A percentile compares a stretch with the other conserved stretches of the same genome.
Evolutionary conservation across 2,113 vertebrate genomes (phyloP).

Genomic region (Leucoraja erinaceus): DNA sequence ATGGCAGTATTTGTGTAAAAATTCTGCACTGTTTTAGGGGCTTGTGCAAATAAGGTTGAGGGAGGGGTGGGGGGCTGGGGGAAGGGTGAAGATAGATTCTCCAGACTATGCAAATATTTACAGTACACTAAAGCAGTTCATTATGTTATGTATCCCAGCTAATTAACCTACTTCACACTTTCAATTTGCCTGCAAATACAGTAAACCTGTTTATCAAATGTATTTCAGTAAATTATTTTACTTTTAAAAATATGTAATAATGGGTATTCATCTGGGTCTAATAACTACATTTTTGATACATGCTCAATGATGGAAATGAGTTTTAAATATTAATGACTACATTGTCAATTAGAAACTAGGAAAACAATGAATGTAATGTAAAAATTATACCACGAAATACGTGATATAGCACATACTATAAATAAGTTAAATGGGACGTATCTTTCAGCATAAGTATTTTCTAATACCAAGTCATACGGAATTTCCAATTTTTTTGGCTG

Average conservation of each 20-base stretch:
- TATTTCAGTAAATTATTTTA: conserved; percentile 20
- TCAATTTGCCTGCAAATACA: neutral
- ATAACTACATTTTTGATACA: conserved; percentile 5
- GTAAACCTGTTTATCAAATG: conserved; percentile 11
- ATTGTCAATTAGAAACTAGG: neutral
- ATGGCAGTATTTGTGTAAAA: neutral
- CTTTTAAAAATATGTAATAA: neutral
- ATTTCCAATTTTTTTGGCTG: neutral
- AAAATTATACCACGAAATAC: neutral
- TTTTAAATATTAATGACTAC: conserved; percentile 3
- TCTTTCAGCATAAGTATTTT: conserved; percentile 19
- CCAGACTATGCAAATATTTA: conserved; percentile 31
- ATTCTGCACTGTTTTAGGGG: neutral
- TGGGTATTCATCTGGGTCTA: neutral
- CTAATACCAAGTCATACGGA: neutral
- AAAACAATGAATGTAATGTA: neutral
- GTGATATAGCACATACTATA: neutral
- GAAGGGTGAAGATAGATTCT: neutral
- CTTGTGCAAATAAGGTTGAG: neutral
- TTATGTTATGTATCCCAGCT: conserved; percentile 21
- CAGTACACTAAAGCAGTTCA: conserved; percentile 35
- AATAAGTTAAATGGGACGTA: neutral
- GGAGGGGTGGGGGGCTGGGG: no score
- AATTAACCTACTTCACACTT: conserved; percentile 12
- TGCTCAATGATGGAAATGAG: no score